Evolutionary conservation across 2,113 vertebrate species (phyloP).

Genomic region (Argyrosomus japonicus): DNA sequence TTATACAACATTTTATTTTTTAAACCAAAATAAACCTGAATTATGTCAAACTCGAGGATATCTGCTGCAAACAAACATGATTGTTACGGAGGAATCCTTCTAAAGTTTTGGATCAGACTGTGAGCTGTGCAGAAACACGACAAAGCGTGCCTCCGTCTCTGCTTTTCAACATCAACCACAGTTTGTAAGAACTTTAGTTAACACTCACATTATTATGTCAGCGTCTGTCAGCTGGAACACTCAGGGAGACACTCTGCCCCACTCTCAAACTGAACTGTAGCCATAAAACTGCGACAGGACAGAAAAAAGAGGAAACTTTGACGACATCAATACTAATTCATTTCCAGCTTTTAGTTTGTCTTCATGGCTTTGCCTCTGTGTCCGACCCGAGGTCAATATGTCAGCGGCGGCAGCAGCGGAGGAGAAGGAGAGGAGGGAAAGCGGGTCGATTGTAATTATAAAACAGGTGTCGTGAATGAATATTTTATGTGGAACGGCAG

Average conservation of each 20-base stretch:
- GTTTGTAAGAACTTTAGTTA: neutral
- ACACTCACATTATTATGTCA: neutral
- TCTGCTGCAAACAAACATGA: neutral
- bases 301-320: conserved; percentile 8
- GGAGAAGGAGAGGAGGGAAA: conserved; percentile 20
- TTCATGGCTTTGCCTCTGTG: conserved; percentile 38
- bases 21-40: neutral
- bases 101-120: neutral
- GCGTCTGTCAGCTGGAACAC: neutral
- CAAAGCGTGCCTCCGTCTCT: neutral
- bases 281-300: conserved; percentile 20
- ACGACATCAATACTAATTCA: conserved; percentile 52
- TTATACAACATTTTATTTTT: neutral
- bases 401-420: neutral
- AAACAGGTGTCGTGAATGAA: conserved; percentile 73
- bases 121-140: neutral
- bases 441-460: conserved; percentile 75
- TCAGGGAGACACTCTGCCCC: neutral
- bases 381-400: conserved; percentile 47
- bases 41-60: neutral
- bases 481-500: conserved; percentile 64
- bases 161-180: neutral
- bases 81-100: neutral
- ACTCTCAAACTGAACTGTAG: neutral
- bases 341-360: conserved; percentile 59